These are phyloP conservation scores for Myrmecobius fasciatus DNA, from an alignment of 2,113 vertebrate species.

Conservation along the genomic window DNA sequence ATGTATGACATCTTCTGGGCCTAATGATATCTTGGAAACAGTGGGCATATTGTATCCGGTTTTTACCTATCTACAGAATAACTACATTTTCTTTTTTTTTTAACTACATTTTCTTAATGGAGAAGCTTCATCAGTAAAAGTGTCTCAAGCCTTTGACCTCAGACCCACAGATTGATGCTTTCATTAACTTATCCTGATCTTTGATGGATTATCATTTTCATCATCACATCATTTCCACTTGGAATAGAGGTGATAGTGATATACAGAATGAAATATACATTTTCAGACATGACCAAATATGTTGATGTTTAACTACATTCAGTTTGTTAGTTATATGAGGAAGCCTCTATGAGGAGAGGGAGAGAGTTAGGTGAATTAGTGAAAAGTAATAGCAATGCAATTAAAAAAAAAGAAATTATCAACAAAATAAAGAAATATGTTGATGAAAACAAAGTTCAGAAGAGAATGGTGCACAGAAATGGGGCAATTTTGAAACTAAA, in stretches of 20 bases:
- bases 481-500: not conserved
- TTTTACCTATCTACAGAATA: slow-evolving; percentile 23
- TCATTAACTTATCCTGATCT: slow-evolving; percentile 16
- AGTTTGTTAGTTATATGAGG: not conserved
- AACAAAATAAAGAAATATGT: not conserved
- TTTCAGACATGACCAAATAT: not conserved
- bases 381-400: not conserved
- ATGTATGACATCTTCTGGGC: slow-evolving; percentile 34
- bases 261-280: not conserved
- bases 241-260: not conserved
- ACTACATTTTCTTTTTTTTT: slow-evolving; percentile 17
- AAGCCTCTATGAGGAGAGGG: not conserved
- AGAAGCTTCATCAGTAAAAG: not conserved
- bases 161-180: not conserved
- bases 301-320: not conserved
- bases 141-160: not conserved
- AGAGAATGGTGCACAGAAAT: not conserved
- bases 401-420: not conserved
- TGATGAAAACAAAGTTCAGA: not conserved
- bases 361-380: not conserved
- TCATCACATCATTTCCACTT: not conserved
- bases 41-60: slow-evolving; percentile 51
- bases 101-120: slow-evolving; percentile 20
- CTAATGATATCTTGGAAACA: slow-evolving; percentile 66
- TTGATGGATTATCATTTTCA: not conserved